Evolutionary conservation across 1,140 invertebrate species (phyloP).

Genomic region (Scaptomyza graminum): DNA sequence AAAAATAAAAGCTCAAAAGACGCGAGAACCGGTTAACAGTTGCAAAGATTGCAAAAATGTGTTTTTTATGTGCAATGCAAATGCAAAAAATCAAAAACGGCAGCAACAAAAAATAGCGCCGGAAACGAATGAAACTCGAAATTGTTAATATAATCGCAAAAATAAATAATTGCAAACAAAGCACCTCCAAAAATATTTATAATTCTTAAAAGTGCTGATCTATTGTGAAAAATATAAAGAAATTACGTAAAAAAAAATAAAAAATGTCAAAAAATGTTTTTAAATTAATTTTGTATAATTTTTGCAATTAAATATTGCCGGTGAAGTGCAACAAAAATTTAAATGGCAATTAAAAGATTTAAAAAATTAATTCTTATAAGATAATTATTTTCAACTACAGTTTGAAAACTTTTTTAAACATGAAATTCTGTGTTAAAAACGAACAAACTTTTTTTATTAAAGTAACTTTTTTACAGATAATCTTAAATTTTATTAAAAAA

Average conservation of each 20-base stretch:
- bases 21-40: constrained; percentile 50
- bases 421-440: not conserved
- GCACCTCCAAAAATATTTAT: not conserved
- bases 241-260: constrained; percentile 13
- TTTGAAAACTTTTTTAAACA: not conserved
- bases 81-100: constrained; percentile 35
- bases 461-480: not conserved
- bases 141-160: not conserved
- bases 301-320: constrained; percentile 7
- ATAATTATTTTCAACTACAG: no score
- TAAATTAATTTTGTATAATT: constrained; percentile 12
- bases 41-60: constrained; percentile 46
- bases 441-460: no score
- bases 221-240: constrained; percentile 20
- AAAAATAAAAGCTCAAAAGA: constrained; percentile 33
- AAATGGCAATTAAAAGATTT: no score
- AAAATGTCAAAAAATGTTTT: not conserved
- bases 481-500: not conserved
- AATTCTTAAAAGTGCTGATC: constrained; percentile 23
- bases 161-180: no score
- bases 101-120: constrained; percentile 38
- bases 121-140: constrained; percentile 41
- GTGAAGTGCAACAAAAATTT: constrained; percentile 14
- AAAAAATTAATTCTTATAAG: no score
- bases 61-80: constrained; percentile 40